Conservation (phyloP, 1,140 invertebrate species). For the Cotesia glomerata region DNA sequence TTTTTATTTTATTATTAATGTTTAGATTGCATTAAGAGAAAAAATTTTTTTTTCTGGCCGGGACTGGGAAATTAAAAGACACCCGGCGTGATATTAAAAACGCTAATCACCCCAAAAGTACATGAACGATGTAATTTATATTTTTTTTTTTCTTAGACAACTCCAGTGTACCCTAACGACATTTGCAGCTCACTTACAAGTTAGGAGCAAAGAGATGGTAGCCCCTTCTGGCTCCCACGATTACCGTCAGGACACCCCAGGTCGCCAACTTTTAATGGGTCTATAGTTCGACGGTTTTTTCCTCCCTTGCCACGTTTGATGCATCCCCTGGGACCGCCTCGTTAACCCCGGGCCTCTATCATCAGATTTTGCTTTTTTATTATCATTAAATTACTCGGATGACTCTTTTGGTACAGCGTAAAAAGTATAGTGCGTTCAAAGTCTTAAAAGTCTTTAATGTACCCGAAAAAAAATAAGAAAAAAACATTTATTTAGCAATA, state of each 20-base stretch:
- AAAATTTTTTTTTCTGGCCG: neutral
- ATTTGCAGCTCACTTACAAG: conserved; percentile 26
- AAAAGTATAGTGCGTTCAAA: neutral
- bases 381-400: conserved; percentile 18
- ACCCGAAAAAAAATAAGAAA: too few relatives aligned
- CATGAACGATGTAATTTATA: neutral
- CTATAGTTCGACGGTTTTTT: conserved; percentile 13
- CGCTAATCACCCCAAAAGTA: conserved; percentile 26
- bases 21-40: neutral
- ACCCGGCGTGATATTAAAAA: conserved; percentile 34
- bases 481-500: too few relatives aligned
- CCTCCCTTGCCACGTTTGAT: conserved; percentile 12
- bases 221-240: neutral
- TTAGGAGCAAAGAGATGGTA: neutral
- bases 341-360: conserved; percentile 27
- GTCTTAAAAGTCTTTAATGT: neutral
- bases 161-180: conserved; percentile 21
- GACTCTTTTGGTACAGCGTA: neutral
- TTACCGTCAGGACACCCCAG: neutral
- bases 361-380: conserved; percentile 21
- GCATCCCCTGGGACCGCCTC: conserved; percentile 25
- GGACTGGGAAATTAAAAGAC: conserved; percentile 24
- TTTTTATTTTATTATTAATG: too few relatives aligned
- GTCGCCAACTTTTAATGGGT: conserved; percentile 32
- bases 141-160: conserved; percentile 1